phyloP scores from a whole-genome alignment of 92 coral and sea anemone genomes.

The Epizoanthus scotinus region DNA sequence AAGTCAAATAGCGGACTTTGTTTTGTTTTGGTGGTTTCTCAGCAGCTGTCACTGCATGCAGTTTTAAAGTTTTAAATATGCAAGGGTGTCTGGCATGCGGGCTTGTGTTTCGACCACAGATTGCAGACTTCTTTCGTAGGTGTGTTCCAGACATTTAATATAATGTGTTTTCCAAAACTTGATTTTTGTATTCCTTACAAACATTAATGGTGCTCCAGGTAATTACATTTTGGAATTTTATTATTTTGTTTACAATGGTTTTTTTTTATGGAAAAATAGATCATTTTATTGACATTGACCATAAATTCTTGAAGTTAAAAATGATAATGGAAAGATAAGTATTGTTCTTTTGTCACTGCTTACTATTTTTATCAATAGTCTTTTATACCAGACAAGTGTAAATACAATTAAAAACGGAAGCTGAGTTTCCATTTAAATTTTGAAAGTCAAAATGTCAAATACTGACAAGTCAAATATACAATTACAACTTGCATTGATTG shows the following conservation, averaged over 20 bases:
- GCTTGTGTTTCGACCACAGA: constrained; percentile 1
- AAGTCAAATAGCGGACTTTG: background rate
- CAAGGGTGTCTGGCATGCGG: background rate
- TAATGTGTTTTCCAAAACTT: background rate
- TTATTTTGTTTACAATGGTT: too few species aligned
- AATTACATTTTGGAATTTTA: background rate
- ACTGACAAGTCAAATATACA: background rate
- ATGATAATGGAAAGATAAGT: too few species aligned
- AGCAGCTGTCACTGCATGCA: background rate
- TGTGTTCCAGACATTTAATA: background rate
- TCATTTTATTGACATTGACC: too few species aligned
- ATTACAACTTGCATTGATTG: background rate
- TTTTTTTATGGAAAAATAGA: too few species aligned
- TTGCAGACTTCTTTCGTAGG: background rate
- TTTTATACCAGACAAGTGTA: too few species aligned
- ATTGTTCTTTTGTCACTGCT: too few species aligned
- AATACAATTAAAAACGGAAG: too few species aligned
- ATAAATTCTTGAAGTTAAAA: too few species aligned
- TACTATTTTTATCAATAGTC: too few species aligned
- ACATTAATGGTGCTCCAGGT: background rate
- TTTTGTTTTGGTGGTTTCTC: background rate
- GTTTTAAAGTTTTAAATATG: background rate
- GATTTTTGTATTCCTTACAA: too few species aligned
- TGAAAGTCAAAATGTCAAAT: background rate
- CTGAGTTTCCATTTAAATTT: background rate